Evolutionary conservation across 1,140 invertebrate genomes (phyloP).

Genomic region (Drosophila pallidifrons): DNA sequence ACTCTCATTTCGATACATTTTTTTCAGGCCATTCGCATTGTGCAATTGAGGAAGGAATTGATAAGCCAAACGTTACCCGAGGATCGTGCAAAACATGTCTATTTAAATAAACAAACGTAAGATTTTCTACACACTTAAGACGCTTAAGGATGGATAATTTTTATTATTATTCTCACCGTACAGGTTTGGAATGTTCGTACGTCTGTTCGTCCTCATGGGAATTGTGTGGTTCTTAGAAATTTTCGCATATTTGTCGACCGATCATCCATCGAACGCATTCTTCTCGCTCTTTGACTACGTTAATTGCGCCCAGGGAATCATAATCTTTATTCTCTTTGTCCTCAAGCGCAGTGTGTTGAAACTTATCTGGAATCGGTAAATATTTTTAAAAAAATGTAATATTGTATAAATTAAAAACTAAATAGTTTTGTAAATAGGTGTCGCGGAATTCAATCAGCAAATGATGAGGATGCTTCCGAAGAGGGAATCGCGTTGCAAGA

Average conservation of each 20-base stretch:
- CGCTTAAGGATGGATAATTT: neutral
- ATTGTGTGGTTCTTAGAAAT: slow-evolving; percentile 90
- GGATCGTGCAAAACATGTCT: neutral
- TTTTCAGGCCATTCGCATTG: slow-evolving; percentile 74
- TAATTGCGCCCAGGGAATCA: slow-evolving; percentile 86
- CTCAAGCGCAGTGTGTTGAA: slow-evolving; percentile 63
- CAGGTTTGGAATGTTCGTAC: slow-evolving; percentile 89
- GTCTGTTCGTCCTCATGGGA: slow-evolving; percentile 90
- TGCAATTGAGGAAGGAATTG: slow-evolving; percentile 86
- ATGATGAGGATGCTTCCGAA: slow-evolving; percentile 30
- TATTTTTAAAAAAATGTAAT: neutral
- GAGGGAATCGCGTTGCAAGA: slow-evolving; percentile 66
- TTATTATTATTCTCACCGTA: slow-evolving; percentile 12
- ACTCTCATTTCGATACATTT: neutral
- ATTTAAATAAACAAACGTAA: slow-evolving; percentile 55
- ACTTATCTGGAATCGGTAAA: slow-evolving; percentile 61
- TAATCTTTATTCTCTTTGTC: slow-evolving; percentile 88
- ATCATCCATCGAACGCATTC: slow-evolving; percentile 65
- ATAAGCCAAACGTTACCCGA: neutral
- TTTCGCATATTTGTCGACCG: slow-evolving; percentile 70
- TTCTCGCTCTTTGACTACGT: slow-evolving; percentile 85
- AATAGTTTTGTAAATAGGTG: slow-evolving; percentile 35
- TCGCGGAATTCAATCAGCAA: slow-evolving; percentile 31
- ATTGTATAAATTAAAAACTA: neutral
- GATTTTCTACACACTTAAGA: neutral